phyloP scores from a whole-genome alignment of 1,140 invertebrate species.

The Dendrolimus kikuchii region DNA sequence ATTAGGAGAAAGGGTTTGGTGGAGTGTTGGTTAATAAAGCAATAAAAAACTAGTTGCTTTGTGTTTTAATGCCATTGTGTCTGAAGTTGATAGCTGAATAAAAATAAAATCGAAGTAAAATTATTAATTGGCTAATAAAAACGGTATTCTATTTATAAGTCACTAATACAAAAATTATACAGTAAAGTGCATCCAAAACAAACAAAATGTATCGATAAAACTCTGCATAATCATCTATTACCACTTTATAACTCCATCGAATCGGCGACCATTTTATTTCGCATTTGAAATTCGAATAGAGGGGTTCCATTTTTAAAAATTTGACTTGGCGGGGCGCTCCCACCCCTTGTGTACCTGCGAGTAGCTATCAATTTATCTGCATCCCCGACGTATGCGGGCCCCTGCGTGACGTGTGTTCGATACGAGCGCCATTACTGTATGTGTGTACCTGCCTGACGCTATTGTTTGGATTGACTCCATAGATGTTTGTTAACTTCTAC shows the following conservation, averaged over 20 bases:
- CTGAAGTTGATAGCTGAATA: background rate
- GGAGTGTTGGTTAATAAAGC: conserved; percentile 5
- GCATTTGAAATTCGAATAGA: too few species aligned
- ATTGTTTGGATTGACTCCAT: too few species aligned
- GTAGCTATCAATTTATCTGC: background rate
- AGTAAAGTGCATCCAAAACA: background rate
- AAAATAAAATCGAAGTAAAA: too few species aligned
- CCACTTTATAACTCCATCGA: too few species aligned
- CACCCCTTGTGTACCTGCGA: background rate
- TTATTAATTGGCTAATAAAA: too few species aligned
- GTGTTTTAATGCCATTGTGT: too few species aligned
- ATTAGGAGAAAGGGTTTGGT: conserved; percentile 19
- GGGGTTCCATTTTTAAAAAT: conserved; percentile 27
- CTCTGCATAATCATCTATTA: too few species aligned
- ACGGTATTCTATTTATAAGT: background rate
- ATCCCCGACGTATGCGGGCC: conserved; percentile 1
- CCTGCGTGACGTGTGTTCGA: conserved; percentile 1
- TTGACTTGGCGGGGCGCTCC: background rate
- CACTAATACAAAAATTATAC: conserved; percentile 1
- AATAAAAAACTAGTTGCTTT: background rate
- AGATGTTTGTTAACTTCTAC: too few species aligned
- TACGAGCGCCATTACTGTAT: conserved; percentile 5
- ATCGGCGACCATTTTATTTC: too few species aligned
- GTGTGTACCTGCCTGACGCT: background rate
- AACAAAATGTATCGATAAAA: background rate